phyloP scores from a whole-genome alignment of 2,113 vertebrate species.

The Lampris megalopsis region DNA sequence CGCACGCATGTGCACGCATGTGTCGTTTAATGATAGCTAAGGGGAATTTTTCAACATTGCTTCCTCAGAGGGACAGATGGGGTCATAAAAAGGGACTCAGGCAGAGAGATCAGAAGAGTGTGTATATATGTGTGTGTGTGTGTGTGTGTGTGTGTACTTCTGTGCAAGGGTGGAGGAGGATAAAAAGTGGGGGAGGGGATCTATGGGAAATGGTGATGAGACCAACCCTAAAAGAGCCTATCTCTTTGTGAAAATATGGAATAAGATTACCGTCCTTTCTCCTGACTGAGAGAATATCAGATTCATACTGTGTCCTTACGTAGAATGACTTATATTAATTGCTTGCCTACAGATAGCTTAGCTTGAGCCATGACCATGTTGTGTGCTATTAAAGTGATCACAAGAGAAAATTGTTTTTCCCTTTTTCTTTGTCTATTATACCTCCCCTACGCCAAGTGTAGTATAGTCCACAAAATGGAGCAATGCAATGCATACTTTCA shows the following conservation, averaged over 20 bases:
- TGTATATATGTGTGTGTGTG: slow-evolving; percentile 8
- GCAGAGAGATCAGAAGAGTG: background rate
- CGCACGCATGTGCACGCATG: background rate
- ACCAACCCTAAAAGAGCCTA: background rate
- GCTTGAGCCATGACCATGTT: slow-evolving; percentile 21
- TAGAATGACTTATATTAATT: slow-evolving; percentile 20
- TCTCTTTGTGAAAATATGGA: slow-evolving; percentile 24
- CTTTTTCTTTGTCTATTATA: slow-evolving; percentile 5
- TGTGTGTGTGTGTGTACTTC: slow-evolving; percentile 4
- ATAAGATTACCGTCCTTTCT: background rate
- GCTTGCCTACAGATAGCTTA: background rate
- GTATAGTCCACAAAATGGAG: background rate
- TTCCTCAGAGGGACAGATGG: too few relatives aligned
- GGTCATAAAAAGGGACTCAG: too few relatives aligned
- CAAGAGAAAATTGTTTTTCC: slow-evolving; percentile 25
- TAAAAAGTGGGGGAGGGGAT: background rate
- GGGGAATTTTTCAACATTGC: too few relatives aligned
- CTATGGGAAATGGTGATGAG: background rate
- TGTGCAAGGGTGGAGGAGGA: background rate
- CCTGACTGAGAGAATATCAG: background rate
- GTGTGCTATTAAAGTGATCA: slow-evolving; percentile 33
- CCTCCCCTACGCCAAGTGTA: slow-evolving; percentile 17
- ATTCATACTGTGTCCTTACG: slow-evolving; percentile 24
- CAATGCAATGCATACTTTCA: background rate
- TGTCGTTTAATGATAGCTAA: background rate